Evolutionary conservation across 2,888 invertebrate genomes (phyloP), one percentile per base, ranked within the genome.

Genomic region (Clivina fossor): DNA sequence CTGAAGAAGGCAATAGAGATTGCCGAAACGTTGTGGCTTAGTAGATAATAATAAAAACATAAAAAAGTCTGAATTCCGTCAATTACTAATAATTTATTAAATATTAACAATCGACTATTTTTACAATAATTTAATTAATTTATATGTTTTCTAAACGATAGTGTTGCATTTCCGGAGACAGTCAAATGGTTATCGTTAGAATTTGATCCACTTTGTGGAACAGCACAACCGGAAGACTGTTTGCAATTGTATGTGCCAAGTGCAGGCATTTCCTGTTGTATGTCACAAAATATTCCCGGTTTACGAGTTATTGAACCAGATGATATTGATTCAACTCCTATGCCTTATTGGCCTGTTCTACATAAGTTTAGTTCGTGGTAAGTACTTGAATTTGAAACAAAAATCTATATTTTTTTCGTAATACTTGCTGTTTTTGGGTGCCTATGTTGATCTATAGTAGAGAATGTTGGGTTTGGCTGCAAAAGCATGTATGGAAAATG

Each of bases 181-280:
- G 92, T 98, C 1, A 88, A 90, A 61, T 96, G 96, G 91, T 79
- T 98, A 68, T 89, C 90, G 9, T 75, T 98, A 3, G 95, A 97
- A 75, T 96, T 98, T 76, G 96, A 96, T 70, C 82, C 89, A 0
- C 85, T 89, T 58, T 95, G 94, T 72, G 86, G 93, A 47, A 96
- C 96, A 0, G 90, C 90, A 1, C 97, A 95, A 74, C 85, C 90
- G 0, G 97, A 97, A 75, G 97, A 98, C 75, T 86, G 88, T 11
- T 73, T 91, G 5, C 85, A 90, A 46, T 76, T 91, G 11, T 85
- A 84, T 63, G 80, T 86, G 64, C 85, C 85, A 5, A 76, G 79
- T 56, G 64, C 69, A 9, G 67, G 69, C 16, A 49, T 8, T 5
- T 7, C 13, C 46, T 53, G 43, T 11, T 40, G n/a, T 15, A 43